Evolutionary conservation across 2,888 invertebrate species (phyloP), one percentile per base, ranked within the genome.

Genomic region (Tachina lurida): DNA sequence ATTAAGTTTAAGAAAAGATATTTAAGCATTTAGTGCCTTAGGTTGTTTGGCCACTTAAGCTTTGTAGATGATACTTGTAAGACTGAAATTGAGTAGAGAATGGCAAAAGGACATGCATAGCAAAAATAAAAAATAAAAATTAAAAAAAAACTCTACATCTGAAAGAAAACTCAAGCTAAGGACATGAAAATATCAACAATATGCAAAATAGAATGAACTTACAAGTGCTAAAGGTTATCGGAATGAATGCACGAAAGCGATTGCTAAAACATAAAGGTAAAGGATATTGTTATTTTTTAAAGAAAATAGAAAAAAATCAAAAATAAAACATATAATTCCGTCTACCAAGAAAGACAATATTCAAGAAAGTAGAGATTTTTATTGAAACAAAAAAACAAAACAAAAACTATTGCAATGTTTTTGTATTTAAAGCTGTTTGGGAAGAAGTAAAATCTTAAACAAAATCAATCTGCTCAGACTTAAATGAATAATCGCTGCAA

Each of bases 11-110:
- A 62, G 54, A 31, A 70, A 70, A 70, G 4, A 43, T 54, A 70
- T 78, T 70, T 78, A 31, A 31, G 31, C 31, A 60, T 81, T 81
- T 74, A 52, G 47, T 31, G 80, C 58, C 60, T 31, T 10, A 60
- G 80, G 67, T 60, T 81, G 67, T 68, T 81, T 67, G 74, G 67
- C 80, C 74, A 74, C 80, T 81, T 81, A 81, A 17, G 52, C 31
- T 62, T 74, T 68, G 10, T 12, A 74, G 74, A 81, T 74, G 80
- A 60, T 74, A 74, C 74, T 74, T 60, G 58, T 31, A 56, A 67
- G 19, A 52, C 47, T 74, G 12, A 81, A 81, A 81, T 67, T 67
- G 43, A 78, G 62, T 71, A 15, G 17, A 63, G 39, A 22, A 49
- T 13, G 41, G 31, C 7, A 31, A 31, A 31, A 45, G 41, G 41